Evolutionary conservation across 2,797 vertebrate genomes (phyloP).

Genomic region (Poecilia picta): DNA sequence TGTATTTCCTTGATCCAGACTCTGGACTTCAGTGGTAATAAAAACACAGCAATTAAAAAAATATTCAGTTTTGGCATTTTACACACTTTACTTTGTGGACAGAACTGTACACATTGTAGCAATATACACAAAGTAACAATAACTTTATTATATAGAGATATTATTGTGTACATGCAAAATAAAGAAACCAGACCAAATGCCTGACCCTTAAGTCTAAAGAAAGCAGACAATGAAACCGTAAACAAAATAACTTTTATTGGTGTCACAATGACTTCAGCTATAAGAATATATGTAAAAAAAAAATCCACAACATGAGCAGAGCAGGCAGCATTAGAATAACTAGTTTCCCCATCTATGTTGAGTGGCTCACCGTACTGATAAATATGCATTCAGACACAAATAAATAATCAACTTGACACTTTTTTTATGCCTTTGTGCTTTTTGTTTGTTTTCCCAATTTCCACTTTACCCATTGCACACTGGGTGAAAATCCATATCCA

Average conservation of each 20-base stretch:
- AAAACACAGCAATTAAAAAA: neutral
- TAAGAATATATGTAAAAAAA: neutral
- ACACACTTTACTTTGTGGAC: neutral
- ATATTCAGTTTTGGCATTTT: neutral
- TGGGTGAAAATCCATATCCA: constrained; percentile 26
- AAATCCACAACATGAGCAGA: neutral
- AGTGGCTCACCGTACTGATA: constrained; percentile 17
- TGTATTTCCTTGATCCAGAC: too few relatives aligned
- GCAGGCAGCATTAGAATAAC: constrained; percentile 19
- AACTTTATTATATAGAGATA: neutral
- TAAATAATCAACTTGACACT: constrained; percentile 62
- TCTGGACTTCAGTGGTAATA: too few relatives aligned
- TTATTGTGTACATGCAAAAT: neutral
- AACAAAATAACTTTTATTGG: constrained; percentile 50
- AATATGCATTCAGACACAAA: constrained; percentile 37
- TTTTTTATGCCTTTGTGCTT: constrained; percentile 11
- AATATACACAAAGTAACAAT: too few relatives aligned
- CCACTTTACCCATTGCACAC: neutral
- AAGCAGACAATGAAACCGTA: constrained; percentile 7
- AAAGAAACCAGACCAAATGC: neutral
- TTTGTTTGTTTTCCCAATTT: constrained; percentile 24
- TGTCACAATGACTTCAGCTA: constrained; percentile 13
- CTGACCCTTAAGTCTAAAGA: neutral
- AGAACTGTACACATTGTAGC: neutral
- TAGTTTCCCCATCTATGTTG: neutral